Evolutionary conservation across 1,140 invertebrate species (phyloP).

Genomic region (Mycetomoellerius zeteki): DNA sequence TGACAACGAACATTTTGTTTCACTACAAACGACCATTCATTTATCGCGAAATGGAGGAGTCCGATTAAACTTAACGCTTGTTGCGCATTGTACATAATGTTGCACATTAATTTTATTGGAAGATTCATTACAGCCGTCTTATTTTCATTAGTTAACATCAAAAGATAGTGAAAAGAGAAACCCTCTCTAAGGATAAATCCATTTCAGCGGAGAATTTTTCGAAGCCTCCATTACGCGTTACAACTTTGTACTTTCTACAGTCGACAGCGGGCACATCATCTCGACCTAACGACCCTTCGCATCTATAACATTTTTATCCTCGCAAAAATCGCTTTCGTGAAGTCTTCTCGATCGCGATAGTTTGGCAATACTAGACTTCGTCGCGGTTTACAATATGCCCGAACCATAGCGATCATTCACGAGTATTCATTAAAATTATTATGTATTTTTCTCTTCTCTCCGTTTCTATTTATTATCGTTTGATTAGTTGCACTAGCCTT

Average conservation of each 20-base stretch:
- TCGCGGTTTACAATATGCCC: constrained; percentile 37
- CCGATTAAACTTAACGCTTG: neutral
- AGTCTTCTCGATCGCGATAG: neutral
- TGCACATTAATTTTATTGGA: constrained; percentile 25
- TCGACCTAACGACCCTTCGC: constrained; percentile 63
- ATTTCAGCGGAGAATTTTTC: constrained; percentile 20
- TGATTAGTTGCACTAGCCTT: constrained; percentile 87
- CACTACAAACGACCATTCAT: constrained; percentile 49
- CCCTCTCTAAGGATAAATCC: neutral
- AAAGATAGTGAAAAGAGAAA: neutral
- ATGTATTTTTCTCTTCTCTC: constrained; percentile 75
- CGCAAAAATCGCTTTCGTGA: constrained; percentile 46
- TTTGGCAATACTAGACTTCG: constrained; percentile 24
- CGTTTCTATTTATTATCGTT: constrained; percentile 84
- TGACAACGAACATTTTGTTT: constrained; percentile 58
- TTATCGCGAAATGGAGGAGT: constrained; percentile 53
- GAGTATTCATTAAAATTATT: constrained; percentile 76
- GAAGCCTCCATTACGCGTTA: constrained; percentile 49
- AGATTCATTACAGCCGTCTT: constrained; percentile 20
- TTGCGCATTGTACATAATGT: constrained; percentile 4
- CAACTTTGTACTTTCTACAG: constrained; percentile 74
- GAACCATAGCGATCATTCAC: constrained; percentile 67
- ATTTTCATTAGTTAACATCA: constrained; percentile 24
- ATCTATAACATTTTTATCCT: constrained; percentile 47
- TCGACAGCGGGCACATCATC: constrained; percentile 72